Percentiles rank a stretch among this genome's conserved stretches.
Conservation (phyloP, 2,113 vertebrate genomes). For the Otis tarda region DNA sequence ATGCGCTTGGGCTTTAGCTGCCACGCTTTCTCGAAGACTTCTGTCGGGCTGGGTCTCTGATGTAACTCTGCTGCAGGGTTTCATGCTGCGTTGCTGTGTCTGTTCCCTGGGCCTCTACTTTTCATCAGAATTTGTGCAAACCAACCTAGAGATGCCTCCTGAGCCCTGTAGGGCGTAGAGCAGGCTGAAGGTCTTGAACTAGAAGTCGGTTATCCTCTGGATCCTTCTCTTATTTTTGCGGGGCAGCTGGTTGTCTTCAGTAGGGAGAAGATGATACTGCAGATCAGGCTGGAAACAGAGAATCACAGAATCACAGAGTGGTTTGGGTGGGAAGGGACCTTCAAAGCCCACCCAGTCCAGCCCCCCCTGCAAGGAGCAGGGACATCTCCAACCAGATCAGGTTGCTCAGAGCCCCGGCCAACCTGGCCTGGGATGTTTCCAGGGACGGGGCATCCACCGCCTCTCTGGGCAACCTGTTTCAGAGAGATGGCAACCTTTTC, state of each 20-base stretch:
- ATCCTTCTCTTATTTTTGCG: neutral
- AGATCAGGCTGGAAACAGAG: neutral
- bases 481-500: too few relatives aligned
- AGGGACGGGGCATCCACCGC: too few relatives aligned
- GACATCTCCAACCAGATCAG: too few relatives aligned
- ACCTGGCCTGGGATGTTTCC: too few relatives aligned
- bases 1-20: neutral
- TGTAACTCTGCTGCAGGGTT: neutral
- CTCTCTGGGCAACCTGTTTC: too few relatives aligned
- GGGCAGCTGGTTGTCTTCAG: neutral
- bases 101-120: neutral
- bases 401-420: too few relatives aligned
- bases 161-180: neutral
- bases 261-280: neutral
- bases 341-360: too few relatives aligned
- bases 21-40: neutral
- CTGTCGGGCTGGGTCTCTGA: neutral
- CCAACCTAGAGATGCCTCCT: neutral
- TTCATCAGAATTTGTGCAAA: neutral
- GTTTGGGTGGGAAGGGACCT: too few relatives aligned
- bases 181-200: neutral
- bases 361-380: too few relatives aligned
- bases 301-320: too few relatives aligned
- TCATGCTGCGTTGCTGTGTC: accelerated
- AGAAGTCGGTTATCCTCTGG: neutral